phyloP scores from a whole-genome alignment of 2,113 vertebrate genomes.

The Ctenodactylus gundi region DNA sequence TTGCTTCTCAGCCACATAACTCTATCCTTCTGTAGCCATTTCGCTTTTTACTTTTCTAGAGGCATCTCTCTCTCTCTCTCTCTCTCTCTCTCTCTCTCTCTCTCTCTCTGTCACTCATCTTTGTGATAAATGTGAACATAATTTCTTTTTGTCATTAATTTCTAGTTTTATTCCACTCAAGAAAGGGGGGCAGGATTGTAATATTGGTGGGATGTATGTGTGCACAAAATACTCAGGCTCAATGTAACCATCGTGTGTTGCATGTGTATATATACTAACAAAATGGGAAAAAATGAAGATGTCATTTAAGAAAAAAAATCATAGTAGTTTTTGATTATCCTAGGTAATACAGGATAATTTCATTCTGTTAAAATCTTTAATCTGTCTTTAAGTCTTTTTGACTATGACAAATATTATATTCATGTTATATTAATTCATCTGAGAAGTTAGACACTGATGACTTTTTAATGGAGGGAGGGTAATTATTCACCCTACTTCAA shows the following conservation, averaged over 20 bases:
- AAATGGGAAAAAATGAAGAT: too few relatives aligned
- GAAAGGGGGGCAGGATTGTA: too few relatives aligned
- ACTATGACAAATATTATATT: background rate
- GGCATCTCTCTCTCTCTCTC: too few relatives aligned
- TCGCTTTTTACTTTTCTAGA: accelerated
- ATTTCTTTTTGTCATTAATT: too few relatives aligned
- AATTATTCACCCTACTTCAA: background rate
- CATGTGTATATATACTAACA: too few relatives aligned
- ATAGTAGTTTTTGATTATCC: background rate
- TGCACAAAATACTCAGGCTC: too few relatives aligned
- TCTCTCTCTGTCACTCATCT: background rate
- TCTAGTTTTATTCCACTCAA: too few relatives aligned
- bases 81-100: background rate
- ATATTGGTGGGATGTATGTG: too few relatives aligned
- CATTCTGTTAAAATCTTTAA: background rate
- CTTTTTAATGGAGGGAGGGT: background rate
- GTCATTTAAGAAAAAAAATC: background rate
- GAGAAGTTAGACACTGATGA: background rate
- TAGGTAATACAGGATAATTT: background rate
- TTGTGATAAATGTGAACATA: too few relatives aligned
- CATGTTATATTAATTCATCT: background rate
- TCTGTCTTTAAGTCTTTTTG: background rate
- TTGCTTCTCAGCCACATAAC: accelerated
- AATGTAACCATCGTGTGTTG: too few relatives aligned
- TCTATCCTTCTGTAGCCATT: accelerated